Conservation (phyloP, 2,888 invertebrate species). For the Schizaphis graminum region DNA sequence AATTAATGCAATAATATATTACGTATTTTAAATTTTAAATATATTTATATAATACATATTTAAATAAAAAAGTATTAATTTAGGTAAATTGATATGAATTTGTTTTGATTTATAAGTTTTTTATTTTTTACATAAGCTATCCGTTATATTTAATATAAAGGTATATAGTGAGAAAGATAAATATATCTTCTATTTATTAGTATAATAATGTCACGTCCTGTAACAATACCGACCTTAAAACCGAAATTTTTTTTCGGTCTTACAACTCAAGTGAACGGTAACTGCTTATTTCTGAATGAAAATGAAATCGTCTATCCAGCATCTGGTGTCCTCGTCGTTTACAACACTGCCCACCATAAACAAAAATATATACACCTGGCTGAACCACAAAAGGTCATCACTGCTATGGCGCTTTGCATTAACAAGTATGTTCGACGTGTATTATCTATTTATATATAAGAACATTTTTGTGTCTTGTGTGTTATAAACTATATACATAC, state of each 20-base stretch:
- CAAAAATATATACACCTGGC: conserved; percentile 81
- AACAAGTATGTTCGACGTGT: conserved; percentile 75
- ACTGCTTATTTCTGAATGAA: conserved; percentile 71
- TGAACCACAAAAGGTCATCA: conserved; percentile 77
- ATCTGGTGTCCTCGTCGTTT: conserved; percentile 82
- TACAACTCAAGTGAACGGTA: conserved; percentile 52
- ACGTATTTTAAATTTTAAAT: background rate
- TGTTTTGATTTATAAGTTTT: background rate
- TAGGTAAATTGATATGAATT: background rate
- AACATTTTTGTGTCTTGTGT: background rate
- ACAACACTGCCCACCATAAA: conserved; percentile 80
- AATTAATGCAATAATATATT: background rate
- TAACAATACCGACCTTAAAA: conserved; percentile 26
- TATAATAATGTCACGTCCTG: conserved; percentile 48
- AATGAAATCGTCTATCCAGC: conserved; percentile 85
- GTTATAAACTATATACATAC: background rate
- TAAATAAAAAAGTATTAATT: background rate
- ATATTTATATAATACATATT: background rate
- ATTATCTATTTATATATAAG: background rate
- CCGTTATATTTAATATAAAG: background rate
- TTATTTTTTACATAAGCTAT: background rate
- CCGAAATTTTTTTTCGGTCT: conserved; percentile 62
- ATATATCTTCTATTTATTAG: background rate
- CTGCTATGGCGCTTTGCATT: conserved; percentile 77
- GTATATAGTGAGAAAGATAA: background rate